phyloP scores from a whole-genome alignment of 2,797 vertebrate species.

The Alca torda region DNA sequence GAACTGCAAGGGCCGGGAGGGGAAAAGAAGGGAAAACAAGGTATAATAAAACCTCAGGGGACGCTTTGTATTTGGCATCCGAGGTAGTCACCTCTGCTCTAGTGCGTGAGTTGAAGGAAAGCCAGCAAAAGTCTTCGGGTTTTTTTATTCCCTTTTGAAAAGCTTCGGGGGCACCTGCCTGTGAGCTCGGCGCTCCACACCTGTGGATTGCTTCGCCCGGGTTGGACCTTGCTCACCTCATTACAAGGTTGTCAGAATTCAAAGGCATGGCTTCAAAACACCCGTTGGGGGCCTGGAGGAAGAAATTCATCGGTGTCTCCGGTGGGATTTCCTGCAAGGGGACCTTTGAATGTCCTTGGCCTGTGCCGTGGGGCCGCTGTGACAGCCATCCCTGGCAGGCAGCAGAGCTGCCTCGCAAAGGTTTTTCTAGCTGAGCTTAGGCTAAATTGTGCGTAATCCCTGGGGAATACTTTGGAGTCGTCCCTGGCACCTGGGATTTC shows the following conservation, averaged over 20 bases:
- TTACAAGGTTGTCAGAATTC: not conserved
- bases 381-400: not conserved
- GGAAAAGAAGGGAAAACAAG: not conserved
- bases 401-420: not conserved
- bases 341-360: not conserved
- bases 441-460: not conserved
- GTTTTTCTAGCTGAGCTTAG: not conserved
- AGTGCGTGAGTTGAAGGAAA: not conserved
- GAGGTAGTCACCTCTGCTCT: not conserved
- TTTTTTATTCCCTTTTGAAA: not conserved
- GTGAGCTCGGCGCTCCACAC: not conserved
- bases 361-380: not conserved
- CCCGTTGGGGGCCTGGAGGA: not conserved
- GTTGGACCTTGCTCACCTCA: not conserved
- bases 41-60: not conserved
- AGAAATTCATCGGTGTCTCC: not conserved
- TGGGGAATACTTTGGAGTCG: not conserved
- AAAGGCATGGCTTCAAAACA: not conserved
- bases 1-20: not conserved
- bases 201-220: not conserved
- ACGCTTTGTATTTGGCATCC: not conserved
- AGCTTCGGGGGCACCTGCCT: not conserved
- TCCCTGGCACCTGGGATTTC: slow-evolving; percentile 5
- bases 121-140: not conserved
- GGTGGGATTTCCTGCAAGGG: not conserved